Base-by-base conservation (phyloP, 2,888 invertebrate species). In the Torymus auratus region DNA sequence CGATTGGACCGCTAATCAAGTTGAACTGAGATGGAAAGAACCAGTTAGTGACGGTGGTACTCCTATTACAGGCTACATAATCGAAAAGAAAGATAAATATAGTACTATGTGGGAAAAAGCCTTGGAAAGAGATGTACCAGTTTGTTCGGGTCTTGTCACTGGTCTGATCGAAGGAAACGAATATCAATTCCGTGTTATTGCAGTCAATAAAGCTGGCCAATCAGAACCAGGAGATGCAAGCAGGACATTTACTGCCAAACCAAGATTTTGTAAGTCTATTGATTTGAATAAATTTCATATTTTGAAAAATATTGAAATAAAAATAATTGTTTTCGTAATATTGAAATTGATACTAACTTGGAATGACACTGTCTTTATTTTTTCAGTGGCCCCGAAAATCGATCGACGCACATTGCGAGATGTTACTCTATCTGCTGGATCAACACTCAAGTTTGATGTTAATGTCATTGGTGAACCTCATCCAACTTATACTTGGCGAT, bases 111-210 rank as follows among this genome's bases (percentile, higher is more conserved):
- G 98, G 98, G 96, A 97, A 90, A 97, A 97, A 90, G 98, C 97
- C 0, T 91, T 96, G 74, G 97, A 98, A 91, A 96, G 96, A 0
- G 95, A 95, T 79, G 93, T 94, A 28, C 94, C 96, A 0, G 93
- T 93, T 7, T 95, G 96, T 0, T 92, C 93, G 79, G 98, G 96
- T 70, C 95, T 95, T 75, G 95, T 98, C n/a, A 96, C 96, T 88
- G 97, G 97, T 61, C 91, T 99, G 68, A 96, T 96, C 87, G 98
- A 98, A 93, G 98, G 98, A 85, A 97, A 97, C 90, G 98, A 98
- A 89, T 98, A 98, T 91, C 98, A 98, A 91, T 99, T 99, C 95
- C 95, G 99, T 52, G 95, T 99, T 52, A 94, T 97, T 84, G 99
- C 99, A 11, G 93, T 98, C 75, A 99, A 99, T 92, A 97, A 97